Base-by-base conservation (phyloP, 2,797 vertebrate genomes). In the Molossus alvarezi region DNA sequence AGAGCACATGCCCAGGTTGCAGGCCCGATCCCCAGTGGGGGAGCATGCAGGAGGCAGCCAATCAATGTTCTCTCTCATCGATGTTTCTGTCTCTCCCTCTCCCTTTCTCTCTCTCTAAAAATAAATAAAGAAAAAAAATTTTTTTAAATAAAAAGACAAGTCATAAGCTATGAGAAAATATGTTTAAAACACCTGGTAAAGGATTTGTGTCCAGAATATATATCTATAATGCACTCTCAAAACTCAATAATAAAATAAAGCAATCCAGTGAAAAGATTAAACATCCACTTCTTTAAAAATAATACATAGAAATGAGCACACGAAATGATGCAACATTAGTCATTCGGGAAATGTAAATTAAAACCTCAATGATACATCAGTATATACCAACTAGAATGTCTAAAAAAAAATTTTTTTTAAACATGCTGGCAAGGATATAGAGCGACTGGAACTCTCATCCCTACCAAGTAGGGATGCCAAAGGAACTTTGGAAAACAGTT, bases 211-310 rank as follows among this genome's bases (percentile, higher is more conserved):
- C 29, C 6, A 83, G 17, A 88, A 58, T 51, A 79, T 73, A 58
- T 51, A 79, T 73, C 33, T 33, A 75, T 73, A 75, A 89, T 90
- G 75, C 82, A 69, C 33, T 87, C 77, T 96, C 12, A 88, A 90
- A 90, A 69, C n/a, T 90, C 48, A 84, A 12, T 93, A 94, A 89
- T 92, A 89, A 82, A 91, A 60, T 80, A 71, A 71, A 88, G 77
- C 11, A 71, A 57, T 25, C 25, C 76, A 79, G 9, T 75, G 62
- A 89, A 83, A 86, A 77, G 65, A 53, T 81, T 87, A 86, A 73
- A 20, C 65, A 80, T 29, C 75, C 21, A 60, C 45, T 29, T 93
- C 25, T 67, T 60, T 18, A 95, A 75, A 83, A 45, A 90, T 33
- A 92, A 37, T 15, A 83, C 41, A 45, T 5, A 69, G 45, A 95